These are phyloP conservation scores for Leptura quadrifasciata DNA, from an alignment of 2,888 invertebrate species.

Conservation along the genomic window DNA sequence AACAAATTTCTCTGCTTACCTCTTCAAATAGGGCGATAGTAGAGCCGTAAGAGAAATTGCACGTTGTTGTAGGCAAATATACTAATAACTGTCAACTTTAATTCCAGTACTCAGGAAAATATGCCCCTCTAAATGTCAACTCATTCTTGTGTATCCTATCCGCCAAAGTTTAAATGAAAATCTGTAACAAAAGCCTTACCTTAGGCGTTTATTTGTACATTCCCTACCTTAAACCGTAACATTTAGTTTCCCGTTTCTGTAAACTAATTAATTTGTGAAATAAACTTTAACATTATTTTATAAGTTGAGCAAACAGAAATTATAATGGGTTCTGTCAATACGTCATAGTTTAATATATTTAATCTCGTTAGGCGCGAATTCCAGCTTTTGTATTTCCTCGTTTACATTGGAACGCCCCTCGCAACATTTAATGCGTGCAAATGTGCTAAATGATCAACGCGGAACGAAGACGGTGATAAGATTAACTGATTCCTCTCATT, in stretches of 20 bases:
- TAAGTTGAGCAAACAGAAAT: conserved; percentile 14
- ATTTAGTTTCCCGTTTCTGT: neutral
- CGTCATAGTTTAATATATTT: conserved; percentile 13
- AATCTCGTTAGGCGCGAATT: conserved; percentile 20
- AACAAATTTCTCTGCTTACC: too few relatives aligned
- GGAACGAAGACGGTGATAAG: conserved; percentile 37
- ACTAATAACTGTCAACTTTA: neutral
- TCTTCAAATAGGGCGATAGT: too few relatives aligned
- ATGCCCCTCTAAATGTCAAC: conserved; percentile 1
- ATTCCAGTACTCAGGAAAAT: neutral
- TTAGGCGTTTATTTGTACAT: conserved; percentile 15
- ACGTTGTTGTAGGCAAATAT: neutral
- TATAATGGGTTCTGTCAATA: conserved; percentile 36
- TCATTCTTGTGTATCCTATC: neutral
- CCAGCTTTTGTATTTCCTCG: conserved; percentile 17
- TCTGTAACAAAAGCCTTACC: neutral
- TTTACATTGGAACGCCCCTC: conserved; percentile 4
- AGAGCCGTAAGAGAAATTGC: too few relatives aligned
- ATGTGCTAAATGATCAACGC: conserved; percentile 36
- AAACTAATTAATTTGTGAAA: conserved; percentile 28
- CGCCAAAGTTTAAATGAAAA: neutral
- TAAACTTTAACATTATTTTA: conserved; percentile 33
- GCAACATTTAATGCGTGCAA: conserved; percentile 16
- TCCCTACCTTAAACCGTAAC: conserved; percentile 18
- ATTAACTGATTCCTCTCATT: conserved; percentile 39